These are phyloP conservation scores for Cettia cetti DNA, from an alignment of 2,113 vertebrate genomes.

Conservation along the genomic window DNA sequence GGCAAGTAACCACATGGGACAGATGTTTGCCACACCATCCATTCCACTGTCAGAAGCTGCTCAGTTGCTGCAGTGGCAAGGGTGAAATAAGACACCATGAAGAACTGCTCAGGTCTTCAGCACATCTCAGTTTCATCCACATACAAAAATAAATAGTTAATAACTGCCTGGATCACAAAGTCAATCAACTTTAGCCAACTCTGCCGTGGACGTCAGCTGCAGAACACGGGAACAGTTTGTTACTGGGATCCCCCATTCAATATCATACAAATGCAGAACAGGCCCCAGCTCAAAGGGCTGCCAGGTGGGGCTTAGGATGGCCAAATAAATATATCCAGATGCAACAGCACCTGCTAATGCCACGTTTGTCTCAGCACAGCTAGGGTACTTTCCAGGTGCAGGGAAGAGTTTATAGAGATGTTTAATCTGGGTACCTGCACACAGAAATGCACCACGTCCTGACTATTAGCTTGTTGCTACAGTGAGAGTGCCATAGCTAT, in stretches of 20 bases:
- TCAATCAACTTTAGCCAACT: not conserved
- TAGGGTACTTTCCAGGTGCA: not conserved
- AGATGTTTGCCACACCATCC: not conserved
- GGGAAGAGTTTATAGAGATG: not conserved
- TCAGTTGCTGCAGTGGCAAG: not conserved
- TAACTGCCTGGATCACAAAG: not conserved
- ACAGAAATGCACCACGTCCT: not conserved
- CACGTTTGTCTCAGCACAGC: not conserved
- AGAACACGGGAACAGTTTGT: not conserved
- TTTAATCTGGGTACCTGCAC: not conserved
- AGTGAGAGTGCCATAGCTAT: not conserved
- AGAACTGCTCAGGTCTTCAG: not conserved
- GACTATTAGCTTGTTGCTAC: not conserved
- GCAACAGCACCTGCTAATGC: not conserved
- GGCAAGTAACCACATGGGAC: not conserved
- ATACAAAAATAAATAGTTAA: not conserved
- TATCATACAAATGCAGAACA: not conserved
- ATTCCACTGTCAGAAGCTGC: not conserved
- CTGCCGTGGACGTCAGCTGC: accelerated
- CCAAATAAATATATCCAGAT: not conserved
- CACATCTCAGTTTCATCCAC: not conserved
- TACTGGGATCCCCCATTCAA: not conserved
- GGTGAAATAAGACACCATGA: not conserved
- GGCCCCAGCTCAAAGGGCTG: not conserved
- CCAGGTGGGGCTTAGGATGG: not conserved